Conservation (phyloP, 2,888 invertebrate species). For the Amphipyra tragopoginis region DNA sequence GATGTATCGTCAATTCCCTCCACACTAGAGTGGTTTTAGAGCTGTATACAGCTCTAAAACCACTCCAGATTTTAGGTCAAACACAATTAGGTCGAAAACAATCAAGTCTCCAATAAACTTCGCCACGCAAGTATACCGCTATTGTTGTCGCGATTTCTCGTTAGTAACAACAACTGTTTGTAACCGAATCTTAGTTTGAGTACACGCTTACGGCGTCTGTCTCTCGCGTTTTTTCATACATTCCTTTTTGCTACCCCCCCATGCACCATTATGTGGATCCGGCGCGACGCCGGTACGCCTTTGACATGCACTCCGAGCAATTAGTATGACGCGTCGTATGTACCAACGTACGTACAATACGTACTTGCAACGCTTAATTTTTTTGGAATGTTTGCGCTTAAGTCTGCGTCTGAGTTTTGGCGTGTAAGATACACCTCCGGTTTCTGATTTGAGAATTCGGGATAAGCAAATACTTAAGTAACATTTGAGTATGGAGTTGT, state of each 20-base stretch:
- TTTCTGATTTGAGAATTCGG: no score
- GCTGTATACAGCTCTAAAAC: constrained; percentile 6
- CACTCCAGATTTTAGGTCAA: constrained; percentile 34
- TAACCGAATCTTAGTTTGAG: constrained; percentile 83
- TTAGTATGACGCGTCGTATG: constrained; percentile 82
- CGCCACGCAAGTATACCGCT: constrained; percentile 33
- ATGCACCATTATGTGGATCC: constrained; percentile 88
- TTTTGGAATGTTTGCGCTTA: constrained; percentile 56
- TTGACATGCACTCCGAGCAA: constrained; percentile 89
- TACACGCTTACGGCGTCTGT: constrained; percentile 74
- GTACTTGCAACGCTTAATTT: constrained; percentile 52
- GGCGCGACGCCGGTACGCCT: constrained; percentile 88
- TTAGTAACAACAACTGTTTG: constrained; percentile 74
- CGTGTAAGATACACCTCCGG: not conserved
- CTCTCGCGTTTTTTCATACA: constrained; percentile 81
- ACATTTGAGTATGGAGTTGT: no score
- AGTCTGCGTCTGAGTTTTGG: constrained; percentile 23
- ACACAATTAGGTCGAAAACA: constrained; percentile 47
- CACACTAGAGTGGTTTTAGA: not conserved
- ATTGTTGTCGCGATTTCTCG: constrained; percentile 71
- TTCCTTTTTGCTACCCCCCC: constrained; percentile 81
- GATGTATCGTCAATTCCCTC: not conserved
- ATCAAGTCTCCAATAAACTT: constrained; percentile 43
- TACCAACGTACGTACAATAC: constrained; percentile 57
- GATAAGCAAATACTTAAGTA: no score